phyloP scores from a whole-genome alignment of 2,797 vertebrate genomes.

The Leptatherina wallacei region DNA sequence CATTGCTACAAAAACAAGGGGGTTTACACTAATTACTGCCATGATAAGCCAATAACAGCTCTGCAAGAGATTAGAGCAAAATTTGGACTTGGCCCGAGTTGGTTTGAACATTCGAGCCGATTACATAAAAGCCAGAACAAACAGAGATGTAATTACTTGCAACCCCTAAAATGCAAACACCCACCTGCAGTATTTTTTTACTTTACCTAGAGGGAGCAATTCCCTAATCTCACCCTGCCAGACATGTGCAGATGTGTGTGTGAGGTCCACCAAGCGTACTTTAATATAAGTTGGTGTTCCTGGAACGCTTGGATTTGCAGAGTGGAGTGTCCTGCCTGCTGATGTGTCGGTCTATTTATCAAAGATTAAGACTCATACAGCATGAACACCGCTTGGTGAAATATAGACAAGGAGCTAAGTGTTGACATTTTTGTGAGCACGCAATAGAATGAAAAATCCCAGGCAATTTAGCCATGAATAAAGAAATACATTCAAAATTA shows the following conservation, averaged over 20 bases:
- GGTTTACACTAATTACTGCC: conserved; percentile 62
- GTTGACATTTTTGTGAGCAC: conserved; percentile 42
- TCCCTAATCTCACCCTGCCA: conserved; percentile 41
- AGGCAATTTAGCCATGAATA: conserved; percentile 41
- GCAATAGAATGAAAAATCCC: conserved; percentile 63
- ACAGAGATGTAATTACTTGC: conserved; percentile 60
- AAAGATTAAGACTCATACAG: conserved; percentile 42
- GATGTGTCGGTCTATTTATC: conserved; percentile 52
- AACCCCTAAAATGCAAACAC: conserved; percentile 44
- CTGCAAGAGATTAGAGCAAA: conserved; percentile 58
- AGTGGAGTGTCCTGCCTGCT: conserved; percentile 33
- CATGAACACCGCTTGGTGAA: conserved; percentile 29
- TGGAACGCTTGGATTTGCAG: conserved; percentile 43
- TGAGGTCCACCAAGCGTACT: conserved; percentile 23
- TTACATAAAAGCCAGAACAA: conserved; percentile 68
- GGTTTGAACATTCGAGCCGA: conserved; percentile 57
- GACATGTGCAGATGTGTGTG: conserved; percentile 23
- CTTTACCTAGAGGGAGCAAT: conserved; percentile 62
- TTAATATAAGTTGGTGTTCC: conserved; percentile 47
- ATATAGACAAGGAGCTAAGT: conserved; percentile 40
- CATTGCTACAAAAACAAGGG: conserved; percentile 39
- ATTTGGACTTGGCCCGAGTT: conserved; percentile 49
- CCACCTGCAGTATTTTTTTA: conserved; percentile 42
- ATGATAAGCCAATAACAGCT: conserved; percentile 63
- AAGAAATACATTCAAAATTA: conserved; percentile 43